Conservation (phyloP, 2,888 invertebrate genomes). For the Ennomos quercinarius region DNA sequence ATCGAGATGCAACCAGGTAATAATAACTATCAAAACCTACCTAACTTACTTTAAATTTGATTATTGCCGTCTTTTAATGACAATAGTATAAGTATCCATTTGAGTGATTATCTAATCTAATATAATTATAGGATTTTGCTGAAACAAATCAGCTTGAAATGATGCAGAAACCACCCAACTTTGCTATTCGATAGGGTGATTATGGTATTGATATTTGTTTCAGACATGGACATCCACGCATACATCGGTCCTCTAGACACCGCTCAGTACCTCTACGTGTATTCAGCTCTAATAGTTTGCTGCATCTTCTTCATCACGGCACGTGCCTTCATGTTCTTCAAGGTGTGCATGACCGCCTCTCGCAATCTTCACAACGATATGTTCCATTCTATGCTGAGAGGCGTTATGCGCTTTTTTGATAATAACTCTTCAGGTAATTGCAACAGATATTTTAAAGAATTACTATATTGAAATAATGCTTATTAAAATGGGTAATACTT, state of each 20-base stretch:
- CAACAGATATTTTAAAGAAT: background rate
- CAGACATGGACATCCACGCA: conserved; percentile 75
- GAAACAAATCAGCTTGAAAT: too few species aligned
- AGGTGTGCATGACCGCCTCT: conserved; percentile 91
- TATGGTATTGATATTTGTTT: conserved; percentile 20
- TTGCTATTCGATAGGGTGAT: too few species aligned
- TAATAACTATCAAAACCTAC: too few species aligned
- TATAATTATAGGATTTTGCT: too few species aligned
- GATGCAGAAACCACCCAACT: too few species aligned
- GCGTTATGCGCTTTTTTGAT: conserved; percentile 94
- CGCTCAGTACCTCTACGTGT: conserved; percentile 75
- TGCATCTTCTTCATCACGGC: conserved; percentile 85
- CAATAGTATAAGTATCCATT: too few species aligned
- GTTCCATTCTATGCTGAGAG: conserved; percentile 91
- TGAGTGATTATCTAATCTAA: too few species aligned
- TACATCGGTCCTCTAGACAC: conserved; percentile 77
- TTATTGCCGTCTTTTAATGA: too few species aligned
- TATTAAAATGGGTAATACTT: too few species aligned
- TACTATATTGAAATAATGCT: background rate
- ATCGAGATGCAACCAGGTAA: conserved; percentile 64
- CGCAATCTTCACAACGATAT: conserved; percentile 92
- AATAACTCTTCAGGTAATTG: conserved; percentile 90
- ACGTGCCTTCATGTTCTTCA: conserved; percentile 89
- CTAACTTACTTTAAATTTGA: too few species aligned
- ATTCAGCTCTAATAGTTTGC: conserved; percentile 72